Conservation (phyloP, 1,140 invertebrate genomes). For the Olivierus martensii region DNA sequence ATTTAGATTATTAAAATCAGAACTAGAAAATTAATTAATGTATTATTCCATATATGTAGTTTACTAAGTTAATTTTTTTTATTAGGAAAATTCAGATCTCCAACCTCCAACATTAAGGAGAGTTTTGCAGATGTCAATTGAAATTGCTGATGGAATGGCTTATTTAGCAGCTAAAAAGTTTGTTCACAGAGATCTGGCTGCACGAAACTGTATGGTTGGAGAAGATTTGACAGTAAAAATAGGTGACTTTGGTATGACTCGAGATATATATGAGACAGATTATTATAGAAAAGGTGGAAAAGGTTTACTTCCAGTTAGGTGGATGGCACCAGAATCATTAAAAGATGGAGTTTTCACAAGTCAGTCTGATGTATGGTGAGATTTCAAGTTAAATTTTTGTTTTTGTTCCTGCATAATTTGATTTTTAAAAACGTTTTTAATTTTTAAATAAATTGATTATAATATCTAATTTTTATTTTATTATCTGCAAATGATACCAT, state of each 20-base stretch:
- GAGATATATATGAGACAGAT: slow-evolving; percentile 94
- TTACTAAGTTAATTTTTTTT: no score
- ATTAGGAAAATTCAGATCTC: slow-evolving; percentile 13
- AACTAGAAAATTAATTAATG: no score
- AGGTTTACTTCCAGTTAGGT: slow-evolving; percentile 74
- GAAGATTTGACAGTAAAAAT: slow-evolving; percentile 87
- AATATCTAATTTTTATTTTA: no score
- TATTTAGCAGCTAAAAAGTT: slow-evolving; percentile 88
- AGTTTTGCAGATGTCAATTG: slow-evolving; percentile 69
- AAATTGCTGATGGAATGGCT: slow-evolving; percentile 99
- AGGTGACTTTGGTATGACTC: slow-evolving; percentile 81
- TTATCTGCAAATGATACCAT: no score
- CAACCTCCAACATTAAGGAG: slow-evolving; percentile 25
- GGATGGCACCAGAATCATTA: slow-evolving; percentile 81
- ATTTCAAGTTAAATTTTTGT: no score
- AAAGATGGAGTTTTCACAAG: slow-evolving; percentile 60
- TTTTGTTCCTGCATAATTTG: no score
- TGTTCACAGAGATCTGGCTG: slow-evolving; percentile 92
- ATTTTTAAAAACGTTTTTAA: no score
- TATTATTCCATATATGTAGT: no score
- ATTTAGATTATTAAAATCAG: no score
- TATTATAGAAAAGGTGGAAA: slow-evolving; percentile 84
- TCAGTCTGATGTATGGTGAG: slow-evolving; percentile 69
- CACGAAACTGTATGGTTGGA: slow-evolving; percentile 92
- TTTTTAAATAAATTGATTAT: no score